Conservation (phyloP, 1,140 invertebrate genomes). For the Polypedilum pembai region DNA sequence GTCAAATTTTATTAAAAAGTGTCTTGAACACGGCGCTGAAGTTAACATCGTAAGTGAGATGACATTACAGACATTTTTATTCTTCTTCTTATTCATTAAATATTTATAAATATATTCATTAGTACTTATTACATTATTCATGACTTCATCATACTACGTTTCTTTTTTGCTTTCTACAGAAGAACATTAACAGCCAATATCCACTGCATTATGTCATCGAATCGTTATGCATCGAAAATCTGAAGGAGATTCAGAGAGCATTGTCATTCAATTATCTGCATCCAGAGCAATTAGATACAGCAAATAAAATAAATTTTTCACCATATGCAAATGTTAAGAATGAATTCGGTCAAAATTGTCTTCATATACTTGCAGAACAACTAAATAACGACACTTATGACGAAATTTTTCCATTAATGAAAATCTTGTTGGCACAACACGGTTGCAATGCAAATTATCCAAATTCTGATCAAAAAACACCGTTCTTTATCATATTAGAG, state of each 20-base stretch:
- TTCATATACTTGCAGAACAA: not conserved
- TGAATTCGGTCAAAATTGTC: slow-evolving; percentile 4
- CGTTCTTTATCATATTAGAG: not conserved
- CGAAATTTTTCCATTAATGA: not conserved
- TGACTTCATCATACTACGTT: not conserved
- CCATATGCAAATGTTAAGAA: slow-evolving; percentile 8
- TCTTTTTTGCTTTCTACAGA: not conserved
- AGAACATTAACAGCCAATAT: not conserved
- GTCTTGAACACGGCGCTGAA: not conserved
- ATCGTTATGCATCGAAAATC: not conserved
- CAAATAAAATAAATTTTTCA: slow-evolving; percentile 7
- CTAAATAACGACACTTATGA: not conserved
- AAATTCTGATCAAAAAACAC: not conserved
- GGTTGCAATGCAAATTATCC: not conserved
- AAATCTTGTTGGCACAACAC: not conserved
- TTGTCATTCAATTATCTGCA: not conserved
- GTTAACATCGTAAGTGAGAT: not conserved
- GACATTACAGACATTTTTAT: no score
- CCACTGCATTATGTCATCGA: not conserved
- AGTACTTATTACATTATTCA: not conserved
- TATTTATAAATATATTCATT: not conserved
- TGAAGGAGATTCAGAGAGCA: not conserved
- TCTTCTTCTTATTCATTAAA: not conserved
- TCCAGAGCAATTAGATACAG: not conserved
- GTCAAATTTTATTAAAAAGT: not conserved